phyloP scores from a whole-genome alignment of 2,888 invertebrate genomes.

The Drosophila ustulata region DNA sequence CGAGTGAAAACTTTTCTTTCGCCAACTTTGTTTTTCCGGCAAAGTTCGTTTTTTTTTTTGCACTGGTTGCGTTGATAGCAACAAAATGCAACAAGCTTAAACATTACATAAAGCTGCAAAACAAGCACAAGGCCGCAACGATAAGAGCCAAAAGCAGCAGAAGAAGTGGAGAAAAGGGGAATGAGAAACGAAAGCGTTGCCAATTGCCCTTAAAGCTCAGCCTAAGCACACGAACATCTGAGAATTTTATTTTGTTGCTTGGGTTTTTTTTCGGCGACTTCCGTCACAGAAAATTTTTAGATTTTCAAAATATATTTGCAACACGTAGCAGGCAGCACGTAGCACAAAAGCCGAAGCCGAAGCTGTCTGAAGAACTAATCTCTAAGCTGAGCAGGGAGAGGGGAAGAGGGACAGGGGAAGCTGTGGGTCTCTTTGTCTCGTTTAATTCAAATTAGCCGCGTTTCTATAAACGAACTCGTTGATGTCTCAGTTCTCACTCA shows the following conservation, averaged over 20 bases:
- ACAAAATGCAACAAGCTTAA: conserved; percentile 34
- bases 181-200: background rate
- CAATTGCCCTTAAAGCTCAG: conserved; percentile 24
- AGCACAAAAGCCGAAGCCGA: background rate
- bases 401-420: background rate
- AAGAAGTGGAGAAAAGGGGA: conserved; percentile 1
- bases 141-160: conserved; percentile 20
- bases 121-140: conserved; percentile 32
- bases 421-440: conserved; percentile 17
- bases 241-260: conserved; percentile 10
- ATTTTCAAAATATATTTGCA: conserved; percentile 62
- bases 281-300: conserved; percentile 57
- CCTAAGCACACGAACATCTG: conserved; percentile 37
- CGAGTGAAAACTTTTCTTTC: conserved; percentile 26
- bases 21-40: conserved; percentile 14
- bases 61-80: background rate
- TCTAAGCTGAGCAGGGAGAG: background rate
- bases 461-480: conserved; percentile 40
- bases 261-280: conserved; percentile 38
- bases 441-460: conserved; percentile 59
- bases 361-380: conserved; percentile 4
- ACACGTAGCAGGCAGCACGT: conserved; percentile 55
- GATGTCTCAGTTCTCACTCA: conserved; percentile 55
- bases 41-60: background rate
- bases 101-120: conserved; percentile 23